Percentiles rank a stretch among this genome's conserved stretches.
These are phyloP conservation scores for Cephus runcator DNA, from an alignment of 2,888 invertebrate species.

Conservation along the genomic window DNA sequence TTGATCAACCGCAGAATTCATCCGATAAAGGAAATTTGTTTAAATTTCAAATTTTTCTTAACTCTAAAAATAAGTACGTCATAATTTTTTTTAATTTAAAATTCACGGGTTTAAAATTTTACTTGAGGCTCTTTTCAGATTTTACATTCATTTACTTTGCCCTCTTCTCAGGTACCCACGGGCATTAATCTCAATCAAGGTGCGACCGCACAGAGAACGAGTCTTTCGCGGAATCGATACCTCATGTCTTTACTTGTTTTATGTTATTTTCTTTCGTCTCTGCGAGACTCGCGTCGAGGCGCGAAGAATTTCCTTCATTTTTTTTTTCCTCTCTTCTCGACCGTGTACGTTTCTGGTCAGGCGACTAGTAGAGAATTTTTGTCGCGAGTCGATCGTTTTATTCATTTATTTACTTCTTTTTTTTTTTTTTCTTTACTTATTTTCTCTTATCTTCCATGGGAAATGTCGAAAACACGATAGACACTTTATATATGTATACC, in stretches of 20 bases:
- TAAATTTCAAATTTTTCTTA: not conserved
- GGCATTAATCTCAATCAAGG: not conserved
- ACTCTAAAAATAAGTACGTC: no score
- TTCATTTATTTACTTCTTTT: not conserved
- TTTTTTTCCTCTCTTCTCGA: not conserved
- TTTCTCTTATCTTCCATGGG: not conserved
- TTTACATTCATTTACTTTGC: not conserved
- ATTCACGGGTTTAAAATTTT: not conserved
- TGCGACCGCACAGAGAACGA: not conserved
- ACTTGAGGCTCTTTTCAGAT: not conserved
- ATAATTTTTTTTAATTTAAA: no score
- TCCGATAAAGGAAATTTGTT: not conserved
- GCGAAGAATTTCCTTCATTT: not conserved
- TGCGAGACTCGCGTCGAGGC: not conserved
- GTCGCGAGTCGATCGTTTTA: not conserved
- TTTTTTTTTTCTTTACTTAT: not conserved
- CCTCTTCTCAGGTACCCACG: not conserved
- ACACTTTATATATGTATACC: not conserved
- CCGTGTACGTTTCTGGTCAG: not conserved
- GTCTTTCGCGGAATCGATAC: not conserved
- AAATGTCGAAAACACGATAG: not conserved
- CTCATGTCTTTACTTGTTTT: not conserved
- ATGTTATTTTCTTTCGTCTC: not conserved
- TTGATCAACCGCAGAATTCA: not conserved
- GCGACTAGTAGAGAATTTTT: not conserved